Evolutionary conservation across 2,888 invertebrate genomes (phyloP).

Genomic region (Cremastobaeus sp.): DNA sequence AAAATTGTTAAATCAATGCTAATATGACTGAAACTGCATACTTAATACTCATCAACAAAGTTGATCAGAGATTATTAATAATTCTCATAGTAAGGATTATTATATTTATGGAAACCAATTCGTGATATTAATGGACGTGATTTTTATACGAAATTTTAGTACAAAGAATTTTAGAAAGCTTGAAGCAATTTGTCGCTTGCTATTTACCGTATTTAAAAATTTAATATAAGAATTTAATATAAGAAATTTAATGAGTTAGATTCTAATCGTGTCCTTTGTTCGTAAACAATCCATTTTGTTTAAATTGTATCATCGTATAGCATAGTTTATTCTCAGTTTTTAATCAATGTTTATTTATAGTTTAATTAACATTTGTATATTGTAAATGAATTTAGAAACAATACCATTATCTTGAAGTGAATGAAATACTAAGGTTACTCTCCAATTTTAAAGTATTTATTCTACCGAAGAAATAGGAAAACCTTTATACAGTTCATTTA

Average conservation of each 20-base stretch:
- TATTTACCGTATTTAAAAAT: neutral
- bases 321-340: neutral
- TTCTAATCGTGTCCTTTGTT: neutral
- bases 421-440: slow-evolving; percentile 2
- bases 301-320: neutral
- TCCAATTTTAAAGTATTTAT: slow-evolving; percentile 16
- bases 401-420: too few species aligned
- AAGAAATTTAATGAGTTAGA: neutral
- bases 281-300: too few species aligned
- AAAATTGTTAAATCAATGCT: slow-evolving; percentile 33
- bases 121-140: too few species aligned
- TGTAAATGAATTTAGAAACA: too few species aligned
- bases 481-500: slow-evolving; percentile 38
- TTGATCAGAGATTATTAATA: slow-evolving; percentile 13
- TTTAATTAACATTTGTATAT: neutral
- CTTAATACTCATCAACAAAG: slow-evolving; percentile 30
- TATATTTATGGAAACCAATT: neutral
- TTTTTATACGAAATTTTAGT: too few species aligned
- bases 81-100: neutral
- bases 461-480: neutral
- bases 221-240: neutral
- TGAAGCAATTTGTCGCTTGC: neutral
- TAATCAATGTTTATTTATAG: slow-evolving; percentile 7
- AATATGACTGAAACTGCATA: slow-evolving; percentile 30
- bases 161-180: neutral